Evolutionary conservation across 2,888 invertebrate genomes (phyloP).

Genomic region (Phortica magna): DNA sequence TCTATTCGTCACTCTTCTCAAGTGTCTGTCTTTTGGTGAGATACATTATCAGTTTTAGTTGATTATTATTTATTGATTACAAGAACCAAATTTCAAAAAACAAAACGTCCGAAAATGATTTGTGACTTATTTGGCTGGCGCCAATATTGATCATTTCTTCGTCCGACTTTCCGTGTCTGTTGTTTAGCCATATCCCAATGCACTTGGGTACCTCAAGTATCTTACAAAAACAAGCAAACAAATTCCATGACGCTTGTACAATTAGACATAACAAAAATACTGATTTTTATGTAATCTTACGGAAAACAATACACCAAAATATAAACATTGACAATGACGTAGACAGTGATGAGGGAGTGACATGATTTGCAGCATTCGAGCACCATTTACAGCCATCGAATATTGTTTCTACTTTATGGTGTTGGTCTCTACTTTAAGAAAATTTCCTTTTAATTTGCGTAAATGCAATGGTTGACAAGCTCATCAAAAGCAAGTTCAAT

Average conservation of each 20-base stretch:
- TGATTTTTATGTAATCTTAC: not conserved
- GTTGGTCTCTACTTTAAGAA: not conserved
- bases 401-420: not conserved
- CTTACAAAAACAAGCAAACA: not conserved
- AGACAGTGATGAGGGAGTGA: not conserved
- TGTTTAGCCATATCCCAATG: not conserved
- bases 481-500: not conserved
- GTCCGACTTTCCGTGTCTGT: no score
- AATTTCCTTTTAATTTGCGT: slow-evolving; percentile 4
- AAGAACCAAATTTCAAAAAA: no score
- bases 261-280: not conserved
- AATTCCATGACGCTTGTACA: not conserved
- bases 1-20: no score
- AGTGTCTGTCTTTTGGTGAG: no score
- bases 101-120: no score
- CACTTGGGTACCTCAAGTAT: not conserved
- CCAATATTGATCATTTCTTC: no score
- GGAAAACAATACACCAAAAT: not conserved
- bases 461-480: not conserved
- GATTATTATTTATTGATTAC: no score
- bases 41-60: no score
- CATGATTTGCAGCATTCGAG: no score
- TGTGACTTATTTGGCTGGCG: no score
- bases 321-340: not conserved
- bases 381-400: no score